Percentiles rank a stretch among this genome's conserved stretches.
phyloP scores from a whole-genome alignment of 2,888 invertebrate species.

The Drosophila greeni region DNA sequence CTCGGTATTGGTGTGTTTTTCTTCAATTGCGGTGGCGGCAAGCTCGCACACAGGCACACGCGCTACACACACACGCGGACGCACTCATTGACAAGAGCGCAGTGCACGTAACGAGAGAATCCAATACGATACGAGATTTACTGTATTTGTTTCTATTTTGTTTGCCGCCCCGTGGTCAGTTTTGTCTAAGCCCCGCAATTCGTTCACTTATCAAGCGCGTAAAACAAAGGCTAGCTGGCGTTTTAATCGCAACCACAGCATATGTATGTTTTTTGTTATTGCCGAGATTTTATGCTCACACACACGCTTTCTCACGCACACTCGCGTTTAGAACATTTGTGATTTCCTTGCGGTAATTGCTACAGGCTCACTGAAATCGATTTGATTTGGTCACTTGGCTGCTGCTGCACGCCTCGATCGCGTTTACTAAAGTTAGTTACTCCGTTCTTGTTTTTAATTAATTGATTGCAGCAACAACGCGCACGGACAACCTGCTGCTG shows the following conservation, averaged over 20 bases:
- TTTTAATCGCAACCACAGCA: slow-evolving; percentile 39
- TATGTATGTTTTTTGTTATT: slow-evolving; percentile 69
- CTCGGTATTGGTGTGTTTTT: slow-evolving; percentile 42
- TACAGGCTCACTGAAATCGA: not conserved
- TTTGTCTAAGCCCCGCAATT: slow-evolving; percentile 25
- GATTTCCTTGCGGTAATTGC: not conserved
- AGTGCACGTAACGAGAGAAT: slow-evolving; percentile 38
- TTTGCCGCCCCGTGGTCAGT: slow-evolving; percentile 28
- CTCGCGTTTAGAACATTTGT: slow-evolving; percentile 47
- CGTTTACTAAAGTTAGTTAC: slow-evolving; percentile 9
- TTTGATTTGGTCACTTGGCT: not conserved
- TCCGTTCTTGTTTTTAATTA: slow-evolving; percentile 23
- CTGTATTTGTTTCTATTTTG: slow-evolving; percentile 36
- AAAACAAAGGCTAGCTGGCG: slow-evolving; percentile 21
- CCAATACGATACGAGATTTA: slow-evolving; percentile 38
- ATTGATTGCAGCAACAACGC: slow-evolving; percentile 30
- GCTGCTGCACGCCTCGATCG: not conserved
- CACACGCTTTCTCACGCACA: slow-evolving; percentile 42
- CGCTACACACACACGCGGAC: slow-evolving; percentile 24
- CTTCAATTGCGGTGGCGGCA: slow-evolving; percentile 47
- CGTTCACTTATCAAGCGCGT: slow-evolving; percentile 15
- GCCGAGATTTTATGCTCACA: slow-evolving; percentile 67
- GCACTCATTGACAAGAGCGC: slow-evolving; percentile 37
- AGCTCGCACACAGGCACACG: slow-evolving; percentile 30
- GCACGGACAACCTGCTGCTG: slow-evolving; percentile 31